phyloP scores from a whole-genome alignment of 2,113 vertebrate species.

The Crypturellus undulatus region DNA sequence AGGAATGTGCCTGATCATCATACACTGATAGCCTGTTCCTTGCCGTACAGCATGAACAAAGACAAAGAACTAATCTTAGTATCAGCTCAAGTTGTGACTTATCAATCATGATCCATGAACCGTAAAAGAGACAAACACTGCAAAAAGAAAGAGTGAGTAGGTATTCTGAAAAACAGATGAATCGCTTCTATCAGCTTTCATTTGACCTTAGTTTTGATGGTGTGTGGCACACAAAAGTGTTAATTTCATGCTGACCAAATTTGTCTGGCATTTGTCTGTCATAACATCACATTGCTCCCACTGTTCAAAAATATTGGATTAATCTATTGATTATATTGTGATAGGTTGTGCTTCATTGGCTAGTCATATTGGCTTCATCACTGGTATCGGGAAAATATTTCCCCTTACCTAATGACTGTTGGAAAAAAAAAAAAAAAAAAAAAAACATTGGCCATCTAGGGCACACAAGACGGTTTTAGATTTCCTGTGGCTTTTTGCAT shows the following conservation, averaged over 20 bases:
- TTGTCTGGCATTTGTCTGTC: not conserved
- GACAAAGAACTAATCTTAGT: not conserved
- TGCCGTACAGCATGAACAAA: not conserved
- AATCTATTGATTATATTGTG: not conserved
- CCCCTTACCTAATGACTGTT: not conserved
- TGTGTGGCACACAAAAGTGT: not conserved
- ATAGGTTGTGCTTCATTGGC: not conserved
- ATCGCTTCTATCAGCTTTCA: not conserved
- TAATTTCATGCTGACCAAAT: not conserved
- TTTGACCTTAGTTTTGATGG: not conserved
- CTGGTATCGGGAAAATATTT: not conserved
- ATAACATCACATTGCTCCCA: not conserved
- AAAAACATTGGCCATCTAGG: not conserved
- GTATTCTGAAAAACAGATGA: not conserved
- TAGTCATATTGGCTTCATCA: not conserved
- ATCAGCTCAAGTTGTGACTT: not conserved
- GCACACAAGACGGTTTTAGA: no score
- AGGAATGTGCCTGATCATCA: not conserved
- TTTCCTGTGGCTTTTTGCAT: fast-evolving
- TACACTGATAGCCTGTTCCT: not conserved
- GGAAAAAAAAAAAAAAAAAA: not conserved
- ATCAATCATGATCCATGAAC: not conserved
- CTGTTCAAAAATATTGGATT: not conserved
- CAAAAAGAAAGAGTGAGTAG: not conserved
- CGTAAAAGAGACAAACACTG: not conserved